phyloP scores from a whole-genome alignment of 2,113 vertebrate species.

The Lepisosteus osseus region DNA sequence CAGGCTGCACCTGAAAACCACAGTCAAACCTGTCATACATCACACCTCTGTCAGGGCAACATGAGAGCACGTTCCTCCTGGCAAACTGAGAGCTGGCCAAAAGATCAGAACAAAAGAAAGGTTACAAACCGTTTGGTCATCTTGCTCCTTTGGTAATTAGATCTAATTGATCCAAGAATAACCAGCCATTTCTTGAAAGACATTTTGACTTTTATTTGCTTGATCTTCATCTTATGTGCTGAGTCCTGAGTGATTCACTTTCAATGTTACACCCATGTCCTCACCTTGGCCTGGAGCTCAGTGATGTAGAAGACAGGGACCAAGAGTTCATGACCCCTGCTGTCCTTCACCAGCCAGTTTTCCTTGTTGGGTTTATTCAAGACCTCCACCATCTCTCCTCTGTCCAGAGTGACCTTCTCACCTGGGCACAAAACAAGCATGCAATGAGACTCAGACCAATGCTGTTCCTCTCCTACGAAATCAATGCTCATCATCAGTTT shows the following conservation, averaged over 20 bases:
- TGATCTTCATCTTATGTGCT: too few relatives aligned
- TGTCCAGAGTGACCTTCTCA: slow-evolving; percentile 32
- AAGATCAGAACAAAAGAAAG: background rate
- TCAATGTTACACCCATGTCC: background rate
- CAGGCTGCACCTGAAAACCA: slow-evolving; percentile 35
- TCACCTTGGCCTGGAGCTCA: slow-evolving; percentile 40
- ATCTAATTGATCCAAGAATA: too few relatives aligned
- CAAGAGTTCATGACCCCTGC: slow-evolving; percentile 43
- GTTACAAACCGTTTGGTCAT: too few relatives aligned
- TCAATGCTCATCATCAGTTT: too few relatives aligned
- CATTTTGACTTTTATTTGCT: too few relatives aligned
- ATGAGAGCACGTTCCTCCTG: too few relatives aligned
- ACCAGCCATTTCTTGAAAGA: too few relatives aligned
- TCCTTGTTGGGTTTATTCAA: slow-evolving; percentile 29
- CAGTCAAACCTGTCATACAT: background rate
- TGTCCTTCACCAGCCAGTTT: slow-evolving; percentile 42
- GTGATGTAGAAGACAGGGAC: slow-evolving; percentile 47
- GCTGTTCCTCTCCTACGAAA: background rate
- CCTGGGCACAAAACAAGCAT: slow-evolving; percentile 22
- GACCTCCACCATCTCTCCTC: slow-evolving; percentile 39
- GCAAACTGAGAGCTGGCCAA: background rate
- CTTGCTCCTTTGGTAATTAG: too few relatives aligned
- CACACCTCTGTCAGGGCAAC: background rate
- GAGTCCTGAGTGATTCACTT: too few relatives aligned
- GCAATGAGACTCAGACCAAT: background rate